Evolutionary conservation across 2,113 vertebrate genomes (phyloP), one percentile per base, ranked within the genome.

Genomic region (Rhodinocichla rosea): DNA sequence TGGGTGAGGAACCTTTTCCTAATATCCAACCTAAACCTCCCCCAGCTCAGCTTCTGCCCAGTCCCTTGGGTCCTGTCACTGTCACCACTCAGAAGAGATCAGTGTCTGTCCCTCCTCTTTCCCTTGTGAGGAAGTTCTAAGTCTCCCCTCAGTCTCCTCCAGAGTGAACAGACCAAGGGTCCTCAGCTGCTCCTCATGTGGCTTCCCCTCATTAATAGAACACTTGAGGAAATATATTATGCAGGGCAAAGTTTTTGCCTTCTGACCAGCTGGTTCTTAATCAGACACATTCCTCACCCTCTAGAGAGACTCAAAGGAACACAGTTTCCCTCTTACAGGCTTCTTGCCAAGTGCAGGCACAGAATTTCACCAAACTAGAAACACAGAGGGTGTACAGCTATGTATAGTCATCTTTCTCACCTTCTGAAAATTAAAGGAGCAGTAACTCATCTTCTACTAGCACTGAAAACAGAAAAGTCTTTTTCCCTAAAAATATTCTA

Each of bases 51-150:
- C 9, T 44, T 52, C 45, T 60, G 55, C 11, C 37, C 33, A 15
- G 33, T 69, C 22, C 27, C 37, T 60, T 1, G 6, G 18, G 8
- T 45, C 39, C 63, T 53, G 33, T 18, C 39, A 60, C 6, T 52
- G 53, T 10, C 5, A 69, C 6, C 27, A 45, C 0, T 1, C 4
- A 37, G 53, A 4, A 68, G 27, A 33, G 18, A 60, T 19, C 45
- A 53, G 28, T 10, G 27, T 1, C 28, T 60, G 27, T 18, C 27
- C 26, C 33, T 45, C 4, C 45, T 33, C 33, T 28, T 45, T 3
- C 39, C 15, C 15, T 23, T 7, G 8, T 0, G 0, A 52, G 10
- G 37, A 33, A 53, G 17, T 1, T 28, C 8, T 45, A 69, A 53
- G 9, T 15, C 6, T 52, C 45, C 32, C 3, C 18, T 52, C 44